Conservation (phyloP, 2,797 vertebrate species). For the Picus viridis region DNA sequence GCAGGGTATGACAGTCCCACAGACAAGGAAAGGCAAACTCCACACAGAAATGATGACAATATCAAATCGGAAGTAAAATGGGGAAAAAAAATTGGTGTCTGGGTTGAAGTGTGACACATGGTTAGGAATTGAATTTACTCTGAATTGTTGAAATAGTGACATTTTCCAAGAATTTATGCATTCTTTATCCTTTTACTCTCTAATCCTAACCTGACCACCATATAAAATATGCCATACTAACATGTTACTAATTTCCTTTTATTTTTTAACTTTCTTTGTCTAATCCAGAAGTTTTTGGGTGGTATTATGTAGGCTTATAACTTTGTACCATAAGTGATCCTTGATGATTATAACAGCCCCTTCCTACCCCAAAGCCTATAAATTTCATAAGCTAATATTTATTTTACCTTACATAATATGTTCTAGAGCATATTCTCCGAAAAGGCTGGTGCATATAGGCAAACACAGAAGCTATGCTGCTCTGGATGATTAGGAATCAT, state of each 20-base stretch:
- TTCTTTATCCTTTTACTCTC: neutral
- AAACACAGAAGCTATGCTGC: neutral
- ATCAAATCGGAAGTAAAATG: neutral
- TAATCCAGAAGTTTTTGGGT: neutral
- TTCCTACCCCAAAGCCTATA: neutral
- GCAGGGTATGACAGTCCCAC: neutral
- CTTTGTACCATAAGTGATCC: neutral
- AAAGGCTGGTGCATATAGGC: neutral
- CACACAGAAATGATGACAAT: neutral
- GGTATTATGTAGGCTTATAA: neutral
- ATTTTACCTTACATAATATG: neutral
- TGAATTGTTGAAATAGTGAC: neutral
- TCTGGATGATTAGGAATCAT: neutral
- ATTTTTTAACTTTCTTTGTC: neutral
- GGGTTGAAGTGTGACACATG: neutral
- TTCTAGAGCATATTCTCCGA: neutral
- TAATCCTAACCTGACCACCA: neutral
- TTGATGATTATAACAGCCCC: neutral
- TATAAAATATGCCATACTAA: neutral
- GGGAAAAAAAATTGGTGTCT: neutral
- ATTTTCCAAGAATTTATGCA: neutral
- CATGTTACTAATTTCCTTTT: neutral
- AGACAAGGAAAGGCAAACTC: neutral
- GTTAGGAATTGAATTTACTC: neutral
- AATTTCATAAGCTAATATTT: neutral